Evolutionary conservation across 2,113 vertebrate genomes (phyloP), one percentile per base, ranked within the genome.

Genomic region (Pomatorhinus ruficollis): DNA sequence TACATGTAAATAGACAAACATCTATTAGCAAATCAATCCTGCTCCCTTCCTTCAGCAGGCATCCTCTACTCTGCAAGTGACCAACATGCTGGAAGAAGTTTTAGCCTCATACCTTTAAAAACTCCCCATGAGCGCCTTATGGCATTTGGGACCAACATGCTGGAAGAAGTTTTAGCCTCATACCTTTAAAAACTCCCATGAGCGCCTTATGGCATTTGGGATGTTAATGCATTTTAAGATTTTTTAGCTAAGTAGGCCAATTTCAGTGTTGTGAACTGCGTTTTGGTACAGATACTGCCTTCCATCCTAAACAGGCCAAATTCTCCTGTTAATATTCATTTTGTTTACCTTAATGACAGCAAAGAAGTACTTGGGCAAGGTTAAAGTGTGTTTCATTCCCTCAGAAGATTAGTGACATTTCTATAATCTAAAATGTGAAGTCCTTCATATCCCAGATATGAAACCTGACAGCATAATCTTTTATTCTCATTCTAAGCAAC

Each of bases 401-500:
- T 22, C 6, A 52, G 52, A 83, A 64, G n/a, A 89, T 69, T 31
- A 78, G 45, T 81, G 80, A 64, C 64, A 82, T 89, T 93, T 87
- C 85, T 90, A 24, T 87, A 85, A 88, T 72, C 35, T 60, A 64
- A 80, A 94, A 83, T 45, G 72, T 54, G 56, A 95, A 78, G 40
- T 81, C 44, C 68, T 83, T n/a, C 49, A 15, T 59, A 75, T 75
- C 57, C 78, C 68, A 86, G 87, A 86, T 63, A 84, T 37, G 70
- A 89, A 93, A 90, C 80, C 61, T 89, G 89, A 84, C 69, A 91
- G 76, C 33, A 60, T 81, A 92, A 84, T 90, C 72, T 78, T 92
- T 86, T 92, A 86, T 86, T 93, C 37, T 53, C 37, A 86, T 89
- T 90, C 80, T 86, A 84, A 92, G 40, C 25, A 95, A 83, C 52